These are phyloP conservation scores for Drosophila dives DNA, from an alignment of 2,888 invertebrate species.

Conservation along the genomic window DNA sequence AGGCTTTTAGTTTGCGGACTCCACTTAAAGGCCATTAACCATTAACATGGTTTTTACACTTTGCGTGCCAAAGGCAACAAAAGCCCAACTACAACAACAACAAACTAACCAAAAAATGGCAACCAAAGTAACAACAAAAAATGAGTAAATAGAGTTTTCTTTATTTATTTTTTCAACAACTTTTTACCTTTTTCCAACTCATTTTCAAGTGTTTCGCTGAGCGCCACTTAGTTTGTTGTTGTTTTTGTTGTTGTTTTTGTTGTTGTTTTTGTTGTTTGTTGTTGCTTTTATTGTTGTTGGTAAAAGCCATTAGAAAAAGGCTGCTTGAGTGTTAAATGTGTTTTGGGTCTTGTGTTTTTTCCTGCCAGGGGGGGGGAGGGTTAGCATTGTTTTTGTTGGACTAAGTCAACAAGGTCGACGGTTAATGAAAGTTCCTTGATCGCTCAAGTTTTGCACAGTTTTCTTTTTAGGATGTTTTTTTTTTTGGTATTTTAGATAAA, in stretches of 20 bases:
- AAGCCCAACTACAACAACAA: conserved; percentile 41
- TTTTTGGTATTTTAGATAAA: not conserved
- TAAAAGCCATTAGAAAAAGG: conserved; percentile 73
- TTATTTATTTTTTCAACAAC: conserved; percentile 76
- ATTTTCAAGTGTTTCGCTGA: conserved; percentile 70
- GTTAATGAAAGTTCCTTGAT: conserved; percentile 68
- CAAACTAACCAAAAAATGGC: conserved; percentile 50
- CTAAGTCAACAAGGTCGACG: conserved; percentile 76
- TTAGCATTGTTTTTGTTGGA: conserved; percentile 67
- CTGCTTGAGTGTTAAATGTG: conserved; percentile 52
- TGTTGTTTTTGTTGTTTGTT: conserved; percentile 35
- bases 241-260: conserved; percentile 17
- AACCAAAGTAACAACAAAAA: conserved; percentile 41
- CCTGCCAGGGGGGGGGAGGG: conserved; percentile 35
- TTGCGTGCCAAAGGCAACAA: conserved; percentile 60
- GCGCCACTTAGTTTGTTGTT: conserved; percentile 67
- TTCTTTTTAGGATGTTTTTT: not conserved
- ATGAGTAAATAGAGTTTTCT: conserved; percentile 50
- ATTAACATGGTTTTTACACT: conserved; percentile 58
- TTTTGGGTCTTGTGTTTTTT: conserved; percentile 33
- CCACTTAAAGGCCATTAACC: conserved; percentile 78
- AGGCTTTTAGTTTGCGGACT: not conserved
- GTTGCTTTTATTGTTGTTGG: conserved; percentile 26
- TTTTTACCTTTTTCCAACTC: conserved; percentile 72
- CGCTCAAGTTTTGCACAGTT: conserved; percentile 15